Evolutionary conservation across 2,797 vertebrate species (phyloP).

Genomic region (Sphenodon punctatus): DNA sequence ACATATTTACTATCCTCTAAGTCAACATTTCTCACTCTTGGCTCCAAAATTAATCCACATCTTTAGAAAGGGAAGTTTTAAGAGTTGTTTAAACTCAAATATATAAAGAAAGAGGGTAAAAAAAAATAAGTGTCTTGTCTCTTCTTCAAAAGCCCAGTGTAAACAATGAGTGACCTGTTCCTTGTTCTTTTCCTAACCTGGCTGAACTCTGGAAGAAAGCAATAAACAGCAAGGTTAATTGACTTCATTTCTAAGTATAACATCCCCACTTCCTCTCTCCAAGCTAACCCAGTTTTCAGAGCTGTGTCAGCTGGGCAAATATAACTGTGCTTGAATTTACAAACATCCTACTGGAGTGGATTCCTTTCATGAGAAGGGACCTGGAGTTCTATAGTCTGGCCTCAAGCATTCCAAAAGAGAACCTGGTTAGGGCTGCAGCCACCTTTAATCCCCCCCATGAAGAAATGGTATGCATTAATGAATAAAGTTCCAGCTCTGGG

Average conservation of each 20-base stretch:
- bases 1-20: constrained; percentile 50
- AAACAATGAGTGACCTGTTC: constrained; percentile 65
- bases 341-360: constrained; percentile 42
- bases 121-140: constrained; percentile 32
- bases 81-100: constrained; percentile 2
- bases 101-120: constrained; percentile 56
- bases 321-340: constrained; percentile 62
- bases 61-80: constrained; percentile 25
- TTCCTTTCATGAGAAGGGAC: constrained; percentile 55
- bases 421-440: constrained; percentile 45
- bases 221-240: constrained; percentile 72
- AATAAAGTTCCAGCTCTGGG: constrained; percentile 64
- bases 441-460: constrained; percentile 44
- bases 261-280: constrained; percentile 45
- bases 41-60: constrained; percentile 55
- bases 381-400: constrained; percentile 40
- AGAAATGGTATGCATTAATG: constrained; percentile 44
- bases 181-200: constrained; percentile 66
- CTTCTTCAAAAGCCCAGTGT: constrained; percentile 51
- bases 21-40: constrained; percentile 53
- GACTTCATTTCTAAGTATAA: constrained; percentile 72
- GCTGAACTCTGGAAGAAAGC: constrained; percentile 62
- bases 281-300: constrained; percentile 51
- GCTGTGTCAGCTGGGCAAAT: constrained; percentile 51
- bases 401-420: constrained; percentile 41